These are phyloP conservation scores for Thymelicus lineola DNA, from an alignment of 2,888 invertebrate species.

Conservation along the genomic window DNA sequence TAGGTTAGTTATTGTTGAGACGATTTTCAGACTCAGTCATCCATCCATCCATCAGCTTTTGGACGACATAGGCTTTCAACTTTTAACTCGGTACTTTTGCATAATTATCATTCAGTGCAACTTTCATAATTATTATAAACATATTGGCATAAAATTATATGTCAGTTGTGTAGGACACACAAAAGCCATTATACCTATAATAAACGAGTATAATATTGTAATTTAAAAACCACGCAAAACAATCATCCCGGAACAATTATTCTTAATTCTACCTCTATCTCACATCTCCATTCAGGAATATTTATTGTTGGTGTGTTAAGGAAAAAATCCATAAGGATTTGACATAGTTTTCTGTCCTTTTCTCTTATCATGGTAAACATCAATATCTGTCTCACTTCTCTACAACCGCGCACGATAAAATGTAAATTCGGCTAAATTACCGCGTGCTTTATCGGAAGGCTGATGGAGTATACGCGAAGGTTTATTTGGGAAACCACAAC, in stretches of 20 bases:
- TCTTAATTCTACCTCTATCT: constrained; percentile 5
- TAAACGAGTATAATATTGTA: too few species aligned
- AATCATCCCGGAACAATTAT: constrained; percentile 14
- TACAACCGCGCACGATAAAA: constrained; percentile 27
- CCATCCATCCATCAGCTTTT: too few species aligned
- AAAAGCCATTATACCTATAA: too few species aligned
- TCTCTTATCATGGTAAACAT: not conserved
- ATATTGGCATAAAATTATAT: too few species aligned
- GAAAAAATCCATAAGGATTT: constrained; percentile 33
- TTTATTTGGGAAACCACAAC: constrained; percentile 17
- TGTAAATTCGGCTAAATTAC: constrained; percentile 34
- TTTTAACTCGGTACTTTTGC: too few species aligned
- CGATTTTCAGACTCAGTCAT: not conserved
- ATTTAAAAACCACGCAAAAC: not conserved
- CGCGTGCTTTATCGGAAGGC: constrained; percentile 31
- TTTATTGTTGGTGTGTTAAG: constrained; percentile 28
- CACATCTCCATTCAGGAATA: constrained; percentile 15
- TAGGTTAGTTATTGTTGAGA: too few species aligned
- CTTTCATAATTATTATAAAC: too few species aligned
- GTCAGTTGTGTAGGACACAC: too few species aligned
- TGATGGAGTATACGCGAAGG: constrained; percentile 28
- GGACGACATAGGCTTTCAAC: too few species aligned
- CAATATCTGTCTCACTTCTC: constrained; percentile 8
- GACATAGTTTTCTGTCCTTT: constrained; percentile 1
- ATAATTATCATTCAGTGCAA: too few species aligned